These are phyloP conservation scores for Phaedon cochleariae DNA, from an alignment of 2,888 invertebrate genomes.

Conservation along the genomic window DNA sequence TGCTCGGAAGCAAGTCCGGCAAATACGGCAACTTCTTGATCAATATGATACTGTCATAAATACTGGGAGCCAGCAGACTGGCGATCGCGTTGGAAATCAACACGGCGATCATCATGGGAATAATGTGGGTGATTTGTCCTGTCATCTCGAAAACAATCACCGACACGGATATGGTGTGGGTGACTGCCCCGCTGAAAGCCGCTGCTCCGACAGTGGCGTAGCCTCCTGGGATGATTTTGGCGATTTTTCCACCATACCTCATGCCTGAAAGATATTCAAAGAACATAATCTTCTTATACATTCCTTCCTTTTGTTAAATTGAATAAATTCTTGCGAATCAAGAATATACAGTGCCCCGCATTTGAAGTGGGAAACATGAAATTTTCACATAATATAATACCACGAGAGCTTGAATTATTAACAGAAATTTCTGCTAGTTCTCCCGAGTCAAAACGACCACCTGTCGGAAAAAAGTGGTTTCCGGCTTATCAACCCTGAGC, in stretches of 20 bases:
- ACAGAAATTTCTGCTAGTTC: too few species aligned
- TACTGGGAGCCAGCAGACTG: constrained; percentile 92
- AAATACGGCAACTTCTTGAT: constrained; percentile 97
- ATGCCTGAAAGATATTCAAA: constrained; percentile 83
- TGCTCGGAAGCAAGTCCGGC: constrained; percentile 91
- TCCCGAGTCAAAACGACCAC: too few species aligned
- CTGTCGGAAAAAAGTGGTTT: too few species aligned
- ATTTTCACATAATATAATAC: too few species aligned
- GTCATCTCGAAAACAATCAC: constrained; percentile 99
- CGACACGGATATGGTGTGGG: constrained; percentile 96
- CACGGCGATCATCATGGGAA: constrained; percentile 97
- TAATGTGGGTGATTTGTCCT: constrained; percentile 95
- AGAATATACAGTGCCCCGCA: too few species aligned
- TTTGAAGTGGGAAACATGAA: too few species aligned
- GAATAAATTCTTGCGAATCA: too few species aligned
- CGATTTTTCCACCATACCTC: constrained; percentile 84
- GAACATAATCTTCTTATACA: too few species aligned
- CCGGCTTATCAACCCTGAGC: too few species aligned
- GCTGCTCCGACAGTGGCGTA: constrained; percentile 97
- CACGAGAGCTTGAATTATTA: too few species aligned
- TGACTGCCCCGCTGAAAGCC: constrained; percentile 96
- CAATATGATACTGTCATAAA: constrained; percentile 98
- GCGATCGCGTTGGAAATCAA: constrained; percentile 95
- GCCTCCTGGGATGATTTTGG: constrained; percentile 92
- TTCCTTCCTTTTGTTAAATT: too few species aligned